A percentile compares a stretch with the other conserved stretches of the same genome.
These are phyloP conservation scores for Takifugu rubripes DNA, from an alignment of 2,797 vertebrate genomes.

Conservation along the genomic window DNA sequence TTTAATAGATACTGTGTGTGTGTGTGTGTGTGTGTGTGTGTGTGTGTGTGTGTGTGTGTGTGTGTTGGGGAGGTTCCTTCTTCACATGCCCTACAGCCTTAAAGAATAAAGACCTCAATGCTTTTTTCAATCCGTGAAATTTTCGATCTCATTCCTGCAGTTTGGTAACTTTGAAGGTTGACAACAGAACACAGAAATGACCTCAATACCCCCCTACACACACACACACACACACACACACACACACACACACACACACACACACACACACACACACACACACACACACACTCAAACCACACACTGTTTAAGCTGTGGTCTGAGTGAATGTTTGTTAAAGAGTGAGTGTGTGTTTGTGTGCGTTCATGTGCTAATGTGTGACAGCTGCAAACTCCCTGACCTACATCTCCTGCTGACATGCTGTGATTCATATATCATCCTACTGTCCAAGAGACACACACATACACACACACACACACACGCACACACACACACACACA, in stretches of 20 bases:
- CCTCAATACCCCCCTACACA: not conserved
- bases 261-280: slow-evolving; percentile 8
- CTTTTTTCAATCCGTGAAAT: not conserved
- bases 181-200: not conserved
- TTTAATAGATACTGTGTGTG: slow-evolving; percentile 16
- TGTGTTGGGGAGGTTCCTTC: not conserved
- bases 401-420: slow-evolving; percentile 50
- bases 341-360: not conserved
- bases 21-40: slow-evolving; percentile 18
- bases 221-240: not conserved
- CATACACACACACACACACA: slow-evolving; percentile 5
- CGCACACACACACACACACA: slow-evolving; percentile 20
- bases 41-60: slow-evolving; percentile 5
- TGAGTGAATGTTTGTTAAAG: too few relatives aligned
- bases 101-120: not conserved
- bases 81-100: not conserved
- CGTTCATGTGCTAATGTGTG: slow-evolving; percentile 12
- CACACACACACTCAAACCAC: slow-evolving; percentile 19
- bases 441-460: slow-evolving; percentile 2
- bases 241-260: not conserved
- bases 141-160: not conserved
- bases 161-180: not conserved
- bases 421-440: not conserved
- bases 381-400: slow-evolving; percentile 61
- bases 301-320: too few relatives aligned